Base-by-base conservation (phyloP, 2,888 invertebrate genomes). In the Nymphalis urticae region DNA sequence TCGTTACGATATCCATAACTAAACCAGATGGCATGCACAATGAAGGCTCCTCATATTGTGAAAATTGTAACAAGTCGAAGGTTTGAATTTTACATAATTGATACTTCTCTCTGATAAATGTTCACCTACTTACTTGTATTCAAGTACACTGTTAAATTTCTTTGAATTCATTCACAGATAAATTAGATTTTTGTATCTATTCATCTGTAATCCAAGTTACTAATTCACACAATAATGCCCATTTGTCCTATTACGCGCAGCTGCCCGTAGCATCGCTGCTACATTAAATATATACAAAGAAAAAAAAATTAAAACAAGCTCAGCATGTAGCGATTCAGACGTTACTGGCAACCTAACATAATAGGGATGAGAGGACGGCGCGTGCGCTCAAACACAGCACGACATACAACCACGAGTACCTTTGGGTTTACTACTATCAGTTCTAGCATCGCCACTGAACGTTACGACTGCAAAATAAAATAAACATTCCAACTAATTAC, bases 391-490 rank as follows among this genome's bases (percentile, higher is more conserved):
- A 68, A 72, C 72, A 81, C 75, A 69, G 77, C 78, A 73, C 69
- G 73, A 75, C 72, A 75, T 64, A 63, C 66, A 75, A 69, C 76
- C 36, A 66, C 66, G 60, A 9, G 82, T 89, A 88, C 88, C 88
- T 88, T 85, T 83, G 76, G 76, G 80, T 79, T 79, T 81, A 85
- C 80, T 81, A 86, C 81, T 81, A 82, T 79, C 85, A 79, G 80
- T 75, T 81, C 85, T 87, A 72, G 87, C 86, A 78, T 89, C 90
- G 77, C 85, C 83, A 80, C 89, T 89, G 84, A 92, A 92, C 77
- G 89, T 90, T 84, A 92, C 90, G 82, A 89, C 87, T 90, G 89
- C 62, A 89, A 91, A 83, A 82, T 82, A 81, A 86, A 85, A 84
- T 79, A 80, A 65, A 32, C 42, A 51, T 58, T 58, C 24, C 36